Evolutionary conservation across 2,888 invertebrate genomes (phyloP).

Genomic region (Lithophane ornitopus): DNA sequence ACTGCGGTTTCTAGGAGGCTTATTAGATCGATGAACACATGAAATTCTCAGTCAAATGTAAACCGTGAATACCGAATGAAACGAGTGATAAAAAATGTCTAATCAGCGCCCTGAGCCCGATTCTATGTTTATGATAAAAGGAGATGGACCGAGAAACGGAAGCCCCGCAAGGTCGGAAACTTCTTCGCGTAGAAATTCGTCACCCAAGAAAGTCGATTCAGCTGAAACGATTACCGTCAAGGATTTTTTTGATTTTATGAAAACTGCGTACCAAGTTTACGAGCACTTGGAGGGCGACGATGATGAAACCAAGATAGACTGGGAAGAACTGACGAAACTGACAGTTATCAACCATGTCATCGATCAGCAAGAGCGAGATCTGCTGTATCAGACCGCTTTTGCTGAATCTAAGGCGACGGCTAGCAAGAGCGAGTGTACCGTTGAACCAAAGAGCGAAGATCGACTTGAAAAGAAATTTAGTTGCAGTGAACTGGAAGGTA

Average conservation of each 20-base stretch:
- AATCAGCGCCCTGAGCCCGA: constrained; percentile 81
- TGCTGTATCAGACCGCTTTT: constrained; percentile 80
- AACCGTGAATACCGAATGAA: constrained; percentile 13
- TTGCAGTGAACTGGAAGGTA: constrained; percentile 86
- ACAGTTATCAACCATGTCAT: constrained; percentile 88
- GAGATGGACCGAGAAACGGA: constrained; percentile 72
- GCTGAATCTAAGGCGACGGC: constrained; percentile 78
- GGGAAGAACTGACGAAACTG: constrained; percentile 88
- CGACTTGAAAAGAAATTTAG: constrained; percentile 81
- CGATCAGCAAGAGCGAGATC: constrained; percentile 86
- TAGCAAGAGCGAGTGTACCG: constrained; percentile 84
- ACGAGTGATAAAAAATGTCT: constrained; percentile 76
- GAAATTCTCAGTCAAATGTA: constrained; percentile 57
- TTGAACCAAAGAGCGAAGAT: constrained; percentile 78
- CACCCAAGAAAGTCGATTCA: constrained; percentile 71
- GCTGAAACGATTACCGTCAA: constrained; percentile 92
- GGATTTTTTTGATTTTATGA: constrained; percentile 93
- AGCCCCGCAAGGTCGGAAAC: constrained; percentile 77
- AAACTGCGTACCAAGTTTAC: constrained; percentile 93
- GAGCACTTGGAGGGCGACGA: constrained; percentile 86
- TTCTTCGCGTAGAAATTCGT: constrained; percentile 75
- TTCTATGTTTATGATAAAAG: constrained; percentile 85
- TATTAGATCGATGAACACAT: constrained; percentile 77
- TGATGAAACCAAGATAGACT: constrained; percentile 86
- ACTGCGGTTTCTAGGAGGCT: constrained; percentile 64